Evolutionary conservation across 2,797 vertebrate species (phyloP).

Genomic region (Chelidonichthys spinosus): DNA sequence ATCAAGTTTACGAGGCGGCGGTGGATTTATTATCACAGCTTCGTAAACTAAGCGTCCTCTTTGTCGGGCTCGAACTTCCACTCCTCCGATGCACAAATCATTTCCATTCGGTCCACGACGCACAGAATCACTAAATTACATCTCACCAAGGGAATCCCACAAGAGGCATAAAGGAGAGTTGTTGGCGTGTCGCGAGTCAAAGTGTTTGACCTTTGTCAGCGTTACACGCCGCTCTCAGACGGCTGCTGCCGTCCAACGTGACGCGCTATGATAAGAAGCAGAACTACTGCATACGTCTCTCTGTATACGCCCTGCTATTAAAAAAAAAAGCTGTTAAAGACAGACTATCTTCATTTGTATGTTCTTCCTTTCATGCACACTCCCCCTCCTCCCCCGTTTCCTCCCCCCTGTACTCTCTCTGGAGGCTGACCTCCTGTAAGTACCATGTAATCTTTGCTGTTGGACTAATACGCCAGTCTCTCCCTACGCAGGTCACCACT

Average conservation of each 20-base stretch:
- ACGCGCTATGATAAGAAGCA: constrained; percentile 27
- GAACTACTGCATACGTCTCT: not conserved
- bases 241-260: constrained; percentile 18
- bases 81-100: not conserved
- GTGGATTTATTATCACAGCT: not conserved
- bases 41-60: not conserved
- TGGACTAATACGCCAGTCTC: constrained; percentile 64
- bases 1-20: too few species aligned
- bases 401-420: constrained; percentile 28
- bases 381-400: not conserved
- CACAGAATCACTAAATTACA: not conserved
- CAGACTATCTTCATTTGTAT: constrained; percentile 32
- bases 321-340: constrained; percentile 40
- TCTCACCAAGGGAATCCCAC: constrained; percentile 8
- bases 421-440: constrained; percentile 64
- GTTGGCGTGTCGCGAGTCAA: not conserved
- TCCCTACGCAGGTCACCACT: constrained; percentile 63
- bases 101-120: not conserved
- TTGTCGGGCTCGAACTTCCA: not conserved
- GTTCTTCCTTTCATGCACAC: constrained; percentile 24
- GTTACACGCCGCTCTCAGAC: constrained; percentile 10
- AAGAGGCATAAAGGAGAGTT: not conserved
- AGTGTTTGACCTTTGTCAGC: constrained; percentile 9
- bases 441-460: constrained; percentile 76
- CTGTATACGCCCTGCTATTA: not conserved